Base-by-base conservation (phyloP, 1,140 invertebrate species). In the Diorhabda sublineata region DNA sequence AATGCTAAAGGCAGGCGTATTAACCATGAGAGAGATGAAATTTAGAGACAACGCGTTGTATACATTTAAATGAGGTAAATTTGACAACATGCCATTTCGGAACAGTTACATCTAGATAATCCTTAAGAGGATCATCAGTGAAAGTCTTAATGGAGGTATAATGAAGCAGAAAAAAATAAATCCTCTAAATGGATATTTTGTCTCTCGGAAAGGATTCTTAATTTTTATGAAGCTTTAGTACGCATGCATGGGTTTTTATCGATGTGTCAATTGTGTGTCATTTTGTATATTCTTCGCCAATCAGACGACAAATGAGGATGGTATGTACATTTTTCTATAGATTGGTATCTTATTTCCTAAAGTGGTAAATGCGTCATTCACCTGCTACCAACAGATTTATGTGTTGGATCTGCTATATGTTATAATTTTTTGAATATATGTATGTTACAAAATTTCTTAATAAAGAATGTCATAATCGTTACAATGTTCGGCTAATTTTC, bases 41-140 rank as follows among this genome's bases (percentile, higher is more conserved):
- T 45, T 42, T n/a, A 47, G 61, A 57, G 47, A 56, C 64, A 58
- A 41, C 64, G 64, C 42, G 56, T 65, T 65, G 56, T 65, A 58
- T 58, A 65, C 64, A 65, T 65, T 65, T 65, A 65, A 65, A 65
- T 65, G 56, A 65, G 56, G 52, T 58, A 56, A 65, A 65, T 65
- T 65, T 65, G 64, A 65, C 64, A 65, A 65, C 64, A 65, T 65
- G 64, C 56, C 64, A 65, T 58, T 56, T n/a, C 52, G 64, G 42
- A 65, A 65, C 64, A 65, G 64, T 65, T 65, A 65, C 64, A 65
- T 65, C 64, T 65, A 65, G 64, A 65, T 65, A 65, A 65, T 65
- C 64, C 64, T 58, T 65, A 65, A 65, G 64, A 65, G 52, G 64
- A 65, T 65, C 64, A 26, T 43, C 52, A 58, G 64, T 41, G 52